phyloP scores from a whole-genome alignment of 1,140 invertebrate species.

The Phocides pigmalion region DNA sequence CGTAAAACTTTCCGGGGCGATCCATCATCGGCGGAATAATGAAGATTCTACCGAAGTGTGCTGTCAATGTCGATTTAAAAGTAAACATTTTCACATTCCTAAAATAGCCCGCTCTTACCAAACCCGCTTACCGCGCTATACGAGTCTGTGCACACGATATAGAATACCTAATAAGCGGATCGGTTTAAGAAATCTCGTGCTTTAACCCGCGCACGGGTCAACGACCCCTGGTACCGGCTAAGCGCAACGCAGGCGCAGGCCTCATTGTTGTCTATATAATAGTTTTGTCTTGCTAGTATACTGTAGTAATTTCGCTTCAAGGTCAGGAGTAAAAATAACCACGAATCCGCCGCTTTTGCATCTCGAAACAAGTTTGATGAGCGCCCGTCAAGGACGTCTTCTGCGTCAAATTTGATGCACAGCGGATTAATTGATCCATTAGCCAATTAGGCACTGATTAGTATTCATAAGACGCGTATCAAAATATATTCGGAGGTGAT shows the following conservation, averaged over 20 bases:
- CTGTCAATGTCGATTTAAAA: conserved; percentile 39
- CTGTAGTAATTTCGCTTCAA: conserved; percentile 43
- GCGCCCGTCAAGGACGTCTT: conserved; percentile 10
- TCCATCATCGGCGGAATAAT: conserved; percentile 35
- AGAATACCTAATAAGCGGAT: conserved; percentile 76
- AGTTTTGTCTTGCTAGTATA: conserved; percentile 41
- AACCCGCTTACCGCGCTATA: conserved; percentile 39
- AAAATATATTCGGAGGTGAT: conserved; percentile 18
- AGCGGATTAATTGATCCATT: conserved; percentile 2
- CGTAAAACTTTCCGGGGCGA: conserved; percentile 19
- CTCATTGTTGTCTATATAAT: conserved; percentile 63
- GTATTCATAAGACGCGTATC: conserved; percentile 13
- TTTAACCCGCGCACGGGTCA: conserved; percentile 67
- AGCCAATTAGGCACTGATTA: conserved; percentile 5
- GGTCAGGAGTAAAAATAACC: conserved; percentile 41
- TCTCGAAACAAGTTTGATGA: neutral
- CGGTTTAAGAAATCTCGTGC: conserved; percentile 74
- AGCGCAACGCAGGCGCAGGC: conserved; percentile 59
- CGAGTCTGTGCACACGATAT: conserved; percentile 53
- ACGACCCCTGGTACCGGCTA: conserved; percentile 54
- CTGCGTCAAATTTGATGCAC: conserved; percentile 17
- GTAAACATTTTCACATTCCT: conserved; percentile 43
- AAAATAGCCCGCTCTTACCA: conserved; percentile 45
- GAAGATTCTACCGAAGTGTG: conserved; percentile 26
- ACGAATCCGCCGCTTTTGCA: conserved; percentile 11